Evolutionary conservation across 2,888 invertebrate genomes (phyloP), one percentile per base, ranked within the genome.

Genomic region (Mythimna lalbum): DNA sequence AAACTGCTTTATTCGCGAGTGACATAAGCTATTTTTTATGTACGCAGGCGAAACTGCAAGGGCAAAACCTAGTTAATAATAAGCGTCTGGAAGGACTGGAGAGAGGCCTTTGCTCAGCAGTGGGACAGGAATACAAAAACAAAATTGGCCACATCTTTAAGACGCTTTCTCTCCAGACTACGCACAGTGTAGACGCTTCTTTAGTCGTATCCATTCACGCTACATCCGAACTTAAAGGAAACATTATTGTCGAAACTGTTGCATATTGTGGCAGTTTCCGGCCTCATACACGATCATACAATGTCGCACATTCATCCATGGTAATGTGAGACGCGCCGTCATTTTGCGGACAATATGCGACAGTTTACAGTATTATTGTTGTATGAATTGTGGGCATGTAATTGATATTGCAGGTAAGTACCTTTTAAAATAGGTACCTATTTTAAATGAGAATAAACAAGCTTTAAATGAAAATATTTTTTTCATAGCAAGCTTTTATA

Each of bases 351-450:
- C 47, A 65, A 72, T 78, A 56, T 63, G 27, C 19, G 36, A 49
- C 59, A 36, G 49, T 56, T 56, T 33, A n/a, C 69, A 53, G 64
- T 31, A 53, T 55, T 39, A 63, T 61, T 65, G 50, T 63, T 47
- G 61, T 65, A 27, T 53, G 53, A 55, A 59, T 69, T 77, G 78
- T 67, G 10, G 14, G 19, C 23, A 62, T 49, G 77, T 76, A 71
- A 81, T 79, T 81, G 77, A 71, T 79, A 71, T 70, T 76, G 27
- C 75, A 78, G 76, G 73, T 73, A 73, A 10, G 43, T 23, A 12
- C 23, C 9, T 53, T n/a, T n/a, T n/a, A n/a, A n/a, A n/a, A n/a
- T n/a, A n/a, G n/a, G n/a, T n/a, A n/a, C n/a, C n/a, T n/a, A n/a
- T n/a, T n/a, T n/a, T n/a, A n/a, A n/a, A n/a, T n/a, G n/a, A n/a